Evolutionary conservation across 2,888 invertebrate genomes (phyloP).

Genomic region (Meghimatium bilineatum): DNA sequence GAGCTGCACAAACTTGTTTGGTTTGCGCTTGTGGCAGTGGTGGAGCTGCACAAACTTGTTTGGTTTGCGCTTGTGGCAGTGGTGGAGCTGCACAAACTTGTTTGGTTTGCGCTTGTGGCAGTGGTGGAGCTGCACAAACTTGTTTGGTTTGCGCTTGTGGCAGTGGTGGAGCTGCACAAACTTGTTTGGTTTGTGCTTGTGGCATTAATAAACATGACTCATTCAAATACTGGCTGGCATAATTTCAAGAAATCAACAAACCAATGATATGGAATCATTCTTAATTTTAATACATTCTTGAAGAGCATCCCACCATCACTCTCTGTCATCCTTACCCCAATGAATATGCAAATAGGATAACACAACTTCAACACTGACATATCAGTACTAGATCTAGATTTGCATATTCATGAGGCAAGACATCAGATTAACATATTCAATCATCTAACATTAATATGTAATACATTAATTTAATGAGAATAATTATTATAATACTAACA

Average conservation of each 20-base stretch:
- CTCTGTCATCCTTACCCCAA: conserved; percentile 1
- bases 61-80: too few relatives aligned
- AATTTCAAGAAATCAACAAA: neutral
- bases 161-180: too few relatives aligned
- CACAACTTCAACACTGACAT: neutral
- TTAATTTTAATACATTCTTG: conserved; percentile 44
- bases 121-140: too few relatives aligned
- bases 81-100: too few relatives aligned
- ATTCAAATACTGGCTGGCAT: too few relatives aligned
- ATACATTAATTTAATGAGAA: conserved; percentile 39
- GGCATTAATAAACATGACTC: too few relatives aligned
- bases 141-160: too few relatives aligned
- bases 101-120: too few relatives aligned
- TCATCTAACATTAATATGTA: conserved; percentile 42
- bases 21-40: too few relatives aligned
- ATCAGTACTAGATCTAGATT: conserved; percentile 1
- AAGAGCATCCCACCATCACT: conserved; percentile 39
- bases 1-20: too few relatives aligned
- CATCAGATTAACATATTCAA: conserved; percentile 42
- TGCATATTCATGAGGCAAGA: conserved; percentile 36
- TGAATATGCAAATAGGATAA: conserved; percentile 23
- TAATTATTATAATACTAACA: neutral
- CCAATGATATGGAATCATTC: conserved; percentile 5
- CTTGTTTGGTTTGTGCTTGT: too few relatives aligned
- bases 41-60: too few relatives aligned